Conservation (phyloP, 2,888 invertebrate species). For the Tipula helvola region DNA sequence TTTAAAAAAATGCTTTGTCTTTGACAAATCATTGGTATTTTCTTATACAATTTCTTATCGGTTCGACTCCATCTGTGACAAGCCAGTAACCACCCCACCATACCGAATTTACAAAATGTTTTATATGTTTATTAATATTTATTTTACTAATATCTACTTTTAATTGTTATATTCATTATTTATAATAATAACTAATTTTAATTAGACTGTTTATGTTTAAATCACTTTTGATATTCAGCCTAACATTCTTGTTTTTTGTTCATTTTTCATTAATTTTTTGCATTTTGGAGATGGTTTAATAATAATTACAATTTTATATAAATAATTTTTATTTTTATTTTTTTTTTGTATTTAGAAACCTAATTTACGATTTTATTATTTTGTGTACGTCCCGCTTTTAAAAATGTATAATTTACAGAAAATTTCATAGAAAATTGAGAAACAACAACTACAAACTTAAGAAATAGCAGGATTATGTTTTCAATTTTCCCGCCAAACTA, state of each 20-base stretch:
- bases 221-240: not conserved
- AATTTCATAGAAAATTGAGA: not conserved
- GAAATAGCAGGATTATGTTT: no score
- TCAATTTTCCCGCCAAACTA: no score
- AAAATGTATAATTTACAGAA: not conserved
- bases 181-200: not conserved
- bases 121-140: not conserved
- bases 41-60: no score
- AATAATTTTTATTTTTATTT: not conserved
- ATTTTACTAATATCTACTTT: not conserved
- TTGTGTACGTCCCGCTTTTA: not conserved
- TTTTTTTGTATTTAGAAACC: not conserved
- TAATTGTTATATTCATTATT: not conserved
- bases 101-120: not conserved
- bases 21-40: no score
- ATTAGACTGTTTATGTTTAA: not conserved
- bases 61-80: no score
- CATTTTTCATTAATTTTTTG: not conserved
- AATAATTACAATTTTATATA: not conserved
- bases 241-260: not conserved
- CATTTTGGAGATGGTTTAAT: not conserved
- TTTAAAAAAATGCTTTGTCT: no score
- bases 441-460: not conserved
- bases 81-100: no score
- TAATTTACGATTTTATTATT: not conserved